These are phyloP conservation scores for Heterodera schachtii DNA, from an alignment of 1,140 invertebrate species.

Conservation along the genomic window DNA sequence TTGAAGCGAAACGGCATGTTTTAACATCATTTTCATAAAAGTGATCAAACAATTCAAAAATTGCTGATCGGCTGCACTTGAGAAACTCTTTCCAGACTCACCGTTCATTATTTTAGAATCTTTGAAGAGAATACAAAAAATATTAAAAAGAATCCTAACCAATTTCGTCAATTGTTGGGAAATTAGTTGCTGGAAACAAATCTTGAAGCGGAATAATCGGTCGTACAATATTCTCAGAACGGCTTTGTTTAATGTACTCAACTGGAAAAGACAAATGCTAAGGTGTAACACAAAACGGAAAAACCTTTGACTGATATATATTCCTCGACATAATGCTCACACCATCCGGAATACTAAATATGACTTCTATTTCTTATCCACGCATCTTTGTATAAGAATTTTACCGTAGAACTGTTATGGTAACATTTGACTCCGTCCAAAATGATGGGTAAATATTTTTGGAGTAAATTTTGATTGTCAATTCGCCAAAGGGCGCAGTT, in stretches of 20 bases:
- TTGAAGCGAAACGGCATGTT: constrained; percentile 25
- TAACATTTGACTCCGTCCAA: constrained; percentile 28
- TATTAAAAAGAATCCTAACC: constrained; percentile 5
- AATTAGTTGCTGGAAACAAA: constrained; percentile 41
- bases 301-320: constrained; percentile 39
- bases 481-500: constrained; percentile 48
- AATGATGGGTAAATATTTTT: constrained; percentile 45
- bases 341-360: constrained; percentile 53
- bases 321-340: constrained; percentile 42
- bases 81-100: neutral
- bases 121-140: constrained; percentile 5
- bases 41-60: constrained; percentile 17
- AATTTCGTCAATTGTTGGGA: neutral
- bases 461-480: constrained; percentile 50
- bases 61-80: constrained; percentile 14
- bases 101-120: neutral
- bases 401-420: constrained; percentile 40
- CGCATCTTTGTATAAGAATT: neutral
- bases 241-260: constrained; percentile 47
- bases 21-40: constrained; percentile 25
- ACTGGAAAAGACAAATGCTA: neutral
- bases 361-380: neutral
- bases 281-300: neutral
- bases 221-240: constrained; percentile 43
- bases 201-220: constrained; percentile 41